Evolutionary conservation across 1,140 invertebrate genomes (phyloP).

Genomic region (Pachyrhynchus sulphureomaculatus): DNA sequence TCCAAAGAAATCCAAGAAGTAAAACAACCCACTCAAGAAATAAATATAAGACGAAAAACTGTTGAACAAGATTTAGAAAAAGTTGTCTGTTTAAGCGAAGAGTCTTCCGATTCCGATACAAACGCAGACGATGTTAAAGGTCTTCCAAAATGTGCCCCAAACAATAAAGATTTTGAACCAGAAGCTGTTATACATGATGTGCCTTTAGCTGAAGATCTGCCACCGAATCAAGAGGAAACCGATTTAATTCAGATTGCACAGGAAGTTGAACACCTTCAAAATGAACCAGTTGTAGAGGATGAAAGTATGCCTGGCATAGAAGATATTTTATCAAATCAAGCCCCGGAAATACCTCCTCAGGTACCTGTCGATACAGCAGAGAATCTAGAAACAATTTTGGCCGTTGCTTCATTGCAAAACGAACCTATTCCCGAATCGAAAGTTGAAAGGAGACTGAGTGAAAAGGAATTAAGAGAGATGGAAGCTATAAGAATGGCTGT

Average conservation of each 20-base stretch:
- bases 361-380: not conserved
- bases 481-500: conserved; percentile 34
- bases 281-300: not conserved
- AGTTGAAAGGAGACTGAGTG: conserved; percentile 14
- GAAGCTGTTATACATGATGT: not conserved
- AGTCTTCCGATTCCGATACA: conserved; percentile 20
- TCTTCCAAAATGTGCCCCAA: not conserved
- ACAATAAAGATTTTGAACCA: not conserved
- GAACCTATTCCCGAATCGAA: conserved; percentile 6
- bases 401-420: conserved; percentile 33
- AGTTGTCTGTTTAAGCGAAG: conserved; percentile 29
- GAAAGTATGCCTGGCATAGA: conserved; percentile 1
- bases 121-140: not conserved
- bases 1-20: not conserved
- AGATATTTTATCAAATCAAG: not conserved
- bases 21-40: conserved; percentile 4
- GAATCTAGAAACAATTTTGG: conserved; percentile 37
- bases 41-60: conserved; percentile 23
- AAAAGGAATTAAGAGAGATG: conserved; percentile 34
- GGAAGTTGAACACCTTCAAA: conserved; percentile 2
- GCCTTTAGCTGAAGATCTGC: not conserved
- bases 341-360: not conserved
- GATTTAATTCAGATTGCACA: conserved; percentile 14
- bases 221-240: not conserved
- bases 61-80: conserved; percentile 28